These are phyloP conservation scores for Parotocinclus haroldoi DNA, from an alignment of 2,797 vertebrate species.

Conservation along the genomic window DNA sequence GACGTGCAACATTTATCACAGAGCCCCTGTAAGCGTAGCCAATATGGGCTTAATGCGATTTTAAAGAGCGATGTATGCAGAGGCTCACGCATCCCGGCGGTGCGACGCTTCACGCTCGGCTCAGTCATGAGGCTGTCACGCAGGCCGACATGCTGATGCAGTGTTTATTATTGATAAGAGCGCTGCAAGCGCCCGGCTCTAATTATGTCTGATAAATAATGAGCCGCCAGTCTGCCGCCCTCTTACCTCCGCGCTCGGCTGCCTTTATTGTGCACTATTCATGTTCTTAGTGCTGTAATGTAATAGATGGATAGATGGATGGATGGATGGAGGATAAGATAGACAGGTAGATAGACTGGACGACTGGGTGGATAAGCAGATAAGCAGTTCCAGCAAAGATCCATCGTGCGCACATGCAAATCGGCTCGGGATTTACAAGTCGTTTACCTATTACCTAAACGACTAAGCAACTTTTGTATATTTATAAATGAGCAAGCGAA, in stretches of 20 bases:
- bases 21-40: conserved; percentile 72
- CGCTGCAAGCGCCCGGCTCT: conserved; percentile 59
- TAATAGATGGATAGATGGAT: background rate
- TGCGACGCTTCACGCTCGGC: conserved; percentile 47
- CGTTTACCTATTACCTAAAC: too few species aligned
- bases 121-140: conserved; percentile 21
- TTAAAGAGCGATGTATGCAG: conserved; percentile 75
- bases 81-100: conserved; percentile 48
- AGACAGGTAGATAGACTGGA: background rate
- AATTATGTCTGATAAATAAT: conserved; percentile 67
- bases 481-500: too few species aligned
- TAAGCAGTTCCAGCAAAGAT: too few species aligned
- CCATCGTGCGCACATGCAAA: too few species aligned
- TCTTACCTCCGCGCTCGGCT: conserved; percentile 15
- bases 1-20: conserved; percentile 66
- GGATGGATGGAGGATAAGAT: background rate
- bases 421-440: too few species aligned
- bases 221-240: conserved; percentile 50
- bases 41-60: conserved; percentile 76
- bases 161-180: conserved; percentile 73
- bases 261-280: background rate
- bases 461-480: too few species aligned
- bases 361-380: too few species aligned
- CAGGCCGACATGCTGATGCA: conserved; percentile 61
- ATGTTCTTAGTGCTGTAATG: background rate